Percentiles rank a stretch among this genome's conserved stretches.
Evolutionary conservation across 2,888 invertebrate genomes (phyloP).

Genomic region (Scrobipalpa costella): DNA sequence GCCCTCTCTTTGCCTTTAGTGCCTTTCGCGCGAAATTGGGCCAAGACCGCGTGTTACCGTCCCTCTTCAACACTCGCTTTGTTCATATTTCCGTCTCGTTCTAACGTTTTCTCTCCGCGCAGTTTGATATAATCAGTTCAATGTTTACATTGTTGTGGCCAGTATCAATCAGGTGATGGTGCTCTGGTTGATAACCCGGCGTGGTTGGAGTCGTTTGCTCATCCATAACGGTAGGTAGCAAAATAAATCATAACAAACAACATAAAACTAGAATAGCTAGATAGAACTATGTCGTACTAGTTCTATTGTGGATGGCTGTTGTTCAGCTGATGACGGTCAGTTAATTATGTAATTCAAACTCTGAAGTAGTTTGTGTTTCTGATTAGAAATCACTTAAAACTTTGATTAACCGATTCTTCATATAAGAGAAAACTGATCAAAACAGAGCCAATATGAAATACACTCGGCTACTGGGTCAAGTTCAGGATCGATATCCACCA

Average conservation of each 20-base stretch:
- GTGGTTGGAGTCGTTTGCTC: constrained; percentile 24
- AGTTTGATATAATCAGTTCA: constrained; percentile 67
- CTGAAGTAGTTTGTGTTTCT: not conserved
- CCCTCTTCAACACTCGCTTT: constrained; percentile 48
- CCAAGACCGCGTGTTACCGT: constrained; percentile 58
- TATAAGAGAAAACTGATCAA: too few relatives aligned
- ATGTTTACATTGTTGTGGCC: constrained; percentile 66
- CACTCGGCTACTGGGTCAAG: too few relatives aligned
- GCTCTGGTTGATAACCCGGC: constrained; percentile 34
- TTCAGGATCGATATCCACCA: too few relatives aligned
- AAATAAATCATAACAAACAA: not conserved
- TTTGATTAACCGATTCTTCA: too few relatives aligned
- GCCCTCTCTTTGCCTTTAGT: constrained; percentile 54
- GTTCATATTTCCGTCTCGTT: constrained; percentile 49
- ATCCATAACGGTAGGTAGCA: constrained; percentile 15
- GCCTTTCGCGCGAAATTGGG: constrained; percentile 66
- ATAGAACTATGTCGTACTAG: not conserved
- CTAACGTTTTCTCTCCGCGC: constrained; percentile 46
- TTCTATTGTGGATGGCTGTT: not conserved
- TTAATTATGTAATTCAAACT: constrained; percentile 1
- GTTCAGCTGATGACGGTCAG: not conserved
- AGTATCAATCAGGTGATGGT: constrained; percentile 47
- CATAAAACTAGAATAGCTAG: not conserved
- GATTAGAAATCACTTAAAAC: not conserved
- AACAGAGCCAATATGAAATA: too few relatives aligned